Evolutionary conservation across 2,888 invertebrate species (phyloP), one percentile per base, ranked within the genome.

Genomic region (Fissipunctia ypsillon): DNA sequence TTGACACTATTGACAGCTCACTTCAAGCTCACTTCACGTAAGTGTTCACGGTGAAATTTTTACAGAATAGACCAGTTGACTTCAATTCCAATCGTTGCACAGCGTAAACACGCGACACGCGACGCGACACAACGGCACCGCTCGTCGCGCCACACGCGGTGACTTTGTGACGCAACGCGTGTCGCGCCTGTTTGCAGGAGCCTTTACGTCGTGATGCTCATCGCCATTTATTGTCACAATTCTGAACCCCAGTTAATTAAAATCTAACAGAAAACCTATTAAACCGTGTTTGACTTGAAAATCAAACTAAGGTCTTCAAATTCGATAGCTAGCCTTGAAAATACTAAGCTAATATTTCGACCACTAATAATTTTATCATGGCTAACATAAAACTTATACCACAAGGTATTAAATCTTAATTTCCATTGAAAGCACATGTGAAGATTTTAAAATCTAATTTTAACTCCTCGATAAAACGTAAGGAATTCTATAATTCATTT

Each of bases 351-450:
- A 69, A 45, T n/a, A 4, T 12, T 41, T n/a, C 0, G n/a, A 4
- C 5, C 5, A 52, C 28, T 38, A 28, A 10, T 25, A 48, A 45
- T 65, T 41, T 72, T 43, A 45, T 48, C 0, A 60, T 41, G 72
- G 35, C 41, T 31, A 28, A 38, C n/a, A 57, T 35, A n/a, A 73
- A 22, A 45, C 16, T 16, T 31, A 25, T 71, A 43, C n/a, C 6
- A 28, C 3, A 6, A 52, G 63, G 41, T 38, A 67, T 63, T 63
- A 48, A 75, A 76, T 28, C 7, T 64, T 67, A 31, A 67, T 64
- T 59, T 70, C 22, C 12, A 70, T 45, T 52, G 25, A 64, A 52
- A 41, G 38, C 76, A 70, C 25, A n/a, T 59, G 35, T 35, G 22
- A 22, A 48, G 22, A 9, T 9, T 48, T 9, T 22, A 22, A 48